Evolutionary conservation across 2,888 invertebrate species (phyloP).

Genomic region (Pimpla rufipes): DNA sequence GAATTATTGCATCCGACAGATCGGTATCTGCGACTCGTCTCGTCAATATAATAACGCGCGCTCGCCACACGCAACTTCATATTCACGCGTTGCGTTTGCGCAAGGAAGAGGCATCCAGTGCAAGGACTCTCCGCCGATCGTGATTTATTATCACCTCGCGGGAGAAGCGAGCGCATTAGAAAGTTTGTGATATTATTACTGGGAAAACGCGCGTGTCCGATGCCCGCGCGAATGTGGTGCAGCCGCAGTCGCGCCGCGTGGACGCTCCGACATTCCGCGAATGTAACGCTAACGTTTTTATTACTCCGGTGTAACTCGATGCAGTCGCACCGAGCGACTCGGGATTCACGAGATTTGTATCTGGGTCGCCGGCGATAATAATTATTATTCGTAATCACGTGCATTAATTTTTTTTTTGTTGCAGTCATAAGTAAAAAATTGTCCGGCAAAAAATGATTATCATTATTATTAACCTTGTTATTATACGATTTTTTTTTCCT

Average conservation of each 20-base stretch:
- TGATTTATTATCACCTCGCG: slow-evolving; percentile 69
- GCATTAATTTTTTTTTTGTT: background rate
- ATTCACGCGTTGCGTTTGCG: slow-evolving; percentile 70
- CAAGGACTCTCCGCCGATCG: slow-evolving; percentile 75
- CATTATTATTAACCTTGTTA: too few species aligned
- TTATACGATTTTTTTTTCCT: too few species aligned
- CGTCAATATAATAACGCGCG: background rate
- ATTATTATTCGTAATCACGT: background rate
- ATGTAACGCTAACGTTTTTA: background rate
- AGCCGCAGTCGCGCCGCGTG: too few species aligned
- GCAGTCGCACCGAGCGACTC: background rate
- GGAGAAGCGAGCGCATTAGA: slow-evolving; percentile 65
- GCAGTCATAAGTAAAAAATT: too few species aligned
- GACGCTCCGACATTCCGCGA: slow-evolving; percentile 23
- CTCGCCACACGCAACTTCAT: background rate
- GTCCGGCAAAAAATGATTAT: too few species aligned
- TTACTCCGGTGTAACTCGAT: background rate
- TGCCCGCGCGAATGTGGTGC: background rate
- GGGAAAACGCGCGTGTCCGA: background rate
- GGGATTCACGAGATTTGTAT: background rate
- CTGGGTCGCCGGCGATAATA: background rate
- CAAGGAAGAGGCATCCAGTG: slow-evolving; percentile 75
- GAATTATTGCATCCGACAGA: slow-evolving; percentile 58
- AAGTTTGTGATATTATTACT: slow-evolving; percentile 55
- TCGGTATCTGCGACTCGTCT: slow-evolving; percentile 37